Conservation (phyloP, 2,888 invertebrate genomes). For the Corbicula japonica region DNA sequence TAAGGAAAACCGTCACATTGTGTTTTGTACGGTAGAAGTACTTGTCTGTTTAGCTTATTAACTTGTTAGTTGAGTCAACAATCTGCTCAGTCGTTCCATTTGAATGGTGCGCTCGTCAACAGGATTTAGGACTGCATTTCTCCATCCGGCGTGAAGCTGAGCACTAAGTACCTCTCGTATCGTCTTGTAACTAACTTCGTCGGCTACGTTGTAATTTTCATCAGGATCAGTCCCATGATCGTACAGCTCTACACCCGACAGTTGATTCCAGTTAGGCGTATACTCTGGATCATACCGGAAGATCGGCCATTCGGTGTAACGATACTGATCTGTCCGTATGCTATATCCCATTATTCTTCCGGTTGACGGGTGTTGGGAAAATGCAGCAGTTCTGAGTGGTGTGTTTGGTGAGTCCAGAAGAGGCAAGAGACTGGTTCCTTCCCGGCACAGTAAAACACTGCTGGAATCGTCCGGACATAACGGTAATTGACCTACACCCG, state of each 20-base stretch:
- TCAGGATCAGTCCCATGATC: conserved; percentile 64
- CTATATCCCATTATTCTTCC: conserved; percentile 65
- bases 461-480: conserved; percentile 56
- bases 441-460: conserved; percentile 4
- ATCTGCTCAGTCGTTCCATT: no score
- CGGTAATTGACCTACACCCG: conserved; percentile 50
- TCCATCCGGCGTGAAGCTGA: conserved; percentile 74
- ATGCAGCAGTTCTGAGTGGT: conserved; percentile 39
- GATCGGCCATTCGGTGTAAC: conserved; percentile 76
- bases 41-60: no score
- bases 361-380: conserved; percentile 63
- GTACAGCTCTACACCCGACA: conserved; percentile 64
- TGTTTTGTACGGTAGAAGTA: no score
- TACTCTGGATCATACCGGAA: conserved; percentile 48
- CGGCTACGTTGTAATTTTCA: conserved; percentile 65
- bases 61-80: no score
- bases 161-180: conserved; percentile 57
- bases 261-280: conserved; percentile 54
- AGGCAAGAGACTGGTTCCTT: conserved; percentile 58
- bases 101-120: no score
- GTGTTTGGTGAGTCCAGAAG: conserved; percentile 38
- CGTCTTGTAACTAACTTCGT: conserved; percentile 67
- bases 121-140: no score
- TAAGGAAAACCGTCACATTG: no score
- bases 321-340: conserved; percentile 65